phyloP scores from a whole-genome alignment of 2,113 vertebrate species.

The Miniopterus natalensis region DNA sequence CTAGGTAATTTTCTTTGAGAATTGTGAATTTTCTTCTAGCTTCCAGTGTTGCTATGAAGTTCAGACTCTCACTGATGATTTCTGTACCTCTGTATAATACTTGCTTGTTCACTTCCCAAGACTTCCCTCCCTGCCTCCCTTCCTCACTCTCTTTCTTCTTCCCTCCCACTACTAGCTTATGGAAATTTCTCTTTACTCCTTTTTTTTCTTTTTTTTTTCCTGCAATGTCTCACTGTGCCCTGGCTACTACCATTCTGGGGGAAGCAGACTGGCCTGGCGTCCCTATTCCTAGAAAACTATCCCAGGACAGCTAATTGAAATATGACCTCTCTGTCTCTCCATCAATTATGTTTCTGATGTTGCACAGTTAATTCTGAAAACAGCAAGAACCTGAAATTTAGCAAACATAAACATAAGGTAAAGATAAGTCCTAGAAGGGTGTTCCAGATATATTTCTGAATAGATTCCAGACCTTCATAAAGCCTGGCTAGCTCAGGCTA shows the following conservation, averaged over 20 bases:
- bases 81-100: neutral
- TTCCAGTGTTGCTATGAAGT: neutral
- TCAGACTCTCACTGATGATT: neutral
- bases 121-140: neutral
- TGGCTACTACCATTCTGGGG: neutral
- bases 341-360: neutral
- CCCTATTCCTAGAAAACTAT: neutral
- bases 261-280: neutral
- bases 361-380: conserved; percentile 14
- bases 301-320: conserved; percentile 28
- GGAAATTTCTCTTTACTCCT: conserved; percentile 4
- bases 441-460: conserved; percentile 60
- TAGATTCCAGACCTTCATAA: conserved; percentile 36
- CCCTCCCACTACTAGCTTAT: neutral
- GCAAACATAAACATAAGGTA: conserved; percentile 53
- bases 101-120: neutral
- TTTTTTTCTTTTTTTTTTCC: neutral
- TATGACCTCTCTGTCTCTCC: neutral
- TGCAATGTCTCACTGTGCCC: neutral
- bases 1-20: conserved; percentile 1
- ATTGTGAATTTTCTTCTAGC: neutral
- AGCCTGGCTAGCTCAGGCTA: neutral
- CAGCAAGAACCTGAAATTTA: conserved; percentile 49
- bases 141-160: neutral
- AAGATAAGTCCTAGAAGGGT: neutral